Evolutionary conservation across 1,140 invertebrate genomes (phyloP).

Genomic region (Anadara kagoshimensis): DNA sequence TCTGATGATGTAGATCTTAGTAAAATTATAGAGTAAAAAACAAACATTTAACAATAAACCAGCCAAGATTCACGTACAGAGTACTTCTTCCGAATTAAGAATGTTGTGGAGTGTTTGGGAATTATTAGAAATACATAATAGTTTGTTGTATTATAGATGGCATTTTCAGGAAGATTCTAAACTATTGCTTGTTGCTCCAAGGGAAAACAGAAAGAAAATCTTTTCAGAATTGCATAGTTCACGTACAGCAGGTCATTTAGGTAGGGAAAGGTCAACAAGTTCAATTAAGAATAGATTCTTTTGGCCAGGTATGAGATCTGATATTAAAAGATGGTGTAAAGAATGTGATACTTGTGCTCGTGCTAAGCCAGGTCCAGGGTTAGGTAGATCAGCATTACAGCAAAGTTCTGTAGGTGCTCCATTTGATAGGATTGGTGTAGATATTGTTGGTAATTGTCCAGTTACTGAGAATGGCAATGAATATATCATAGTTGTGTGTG

Average conservation of each 20-base stretch:
- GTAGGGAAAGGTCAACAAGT: conserved; percentile 19
- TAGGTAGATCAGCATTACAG: conserved; percentile 14
- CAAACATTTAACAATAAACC: neutral
- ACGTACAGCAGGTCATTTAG: conserved; percentile 25
- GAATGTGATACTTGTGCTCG: conserved; percentile 22
- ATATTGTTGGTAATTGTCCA: conserved; percentile 27
- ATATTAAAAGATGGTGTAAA: conserved; percentile 31
- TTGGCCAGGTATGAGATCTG: conserved; percentile 30
- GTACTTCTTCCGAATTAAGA: neutral
- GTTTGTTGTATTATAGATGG: neutral
- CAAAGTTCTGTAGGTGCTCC: conserved; percentile 11
- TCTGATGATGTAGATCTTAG: neutral
- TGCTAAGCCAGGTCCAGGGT: conserved; percentile 27
- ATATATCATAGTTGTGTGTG: conserved; percentile 45
- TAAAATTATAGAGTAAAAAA: neutral
- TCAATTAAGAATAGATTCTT: conserved; percentile 18
- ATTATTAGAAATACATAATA: neutral
- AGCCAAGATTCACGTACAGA: neutral
- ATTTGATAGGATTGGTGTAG: conserved; percentile 28
- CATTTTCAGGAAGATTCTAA: neutral
- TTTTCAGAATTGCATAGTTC: conserved; percentile 8
- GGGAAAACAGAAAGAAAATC: neutral
- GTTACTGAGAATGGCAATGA: conserved; percentile 38
- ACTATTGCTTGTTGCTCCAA: neutral
- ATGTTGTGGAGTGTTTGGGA: neutral